Conservation (phyloP, 2,113 vertebrate genomes). For the Typhlomys cinereus region DNA sequence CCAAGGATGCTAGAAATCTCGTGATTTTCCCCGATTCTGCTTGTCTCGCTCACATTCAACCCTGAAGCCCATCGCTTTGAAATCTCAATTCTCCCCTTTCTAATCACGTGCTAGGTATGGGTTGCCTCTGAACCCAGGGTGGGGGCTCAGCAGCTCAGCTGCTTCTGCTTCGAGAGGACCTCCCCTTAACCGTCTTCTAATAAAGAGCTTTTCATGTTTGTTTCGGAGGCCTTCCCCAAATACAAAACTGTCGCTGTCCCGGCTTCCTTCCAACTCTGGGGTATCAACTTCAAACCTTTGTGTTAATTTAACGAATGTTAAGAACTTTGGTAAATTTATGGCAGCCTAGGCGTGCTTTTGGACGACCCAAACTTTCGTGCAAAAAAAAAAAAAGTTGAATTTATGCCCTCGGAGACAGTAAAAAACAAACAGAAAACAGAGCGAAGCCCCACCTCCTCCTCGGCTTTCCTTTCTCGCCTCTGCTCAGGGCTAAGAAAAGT, state of each 20-base stretch:
- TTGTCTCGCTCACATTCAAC: background rate
- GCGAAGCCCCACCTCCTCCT: background rate
- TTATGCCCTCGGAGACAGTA: background rate
- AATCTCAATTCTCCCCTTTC: background rate
- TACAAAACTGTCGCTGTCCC: slow-evolving; percentile 53
- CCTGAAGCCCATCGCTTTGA: slow-evolving; percentile 40
- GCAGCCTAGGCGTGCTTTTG: slow-evolving; percentile 27
- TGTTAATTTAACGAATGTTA: background rate
- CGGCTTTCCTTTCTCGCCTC: slow-evolving; percentile 13
- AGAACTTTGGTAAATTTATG: background rate
- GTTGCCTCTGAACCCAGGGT: background rate
- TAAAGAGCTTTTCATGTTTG: slow-evolving; percentile 59
- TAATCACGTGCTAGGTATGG: background rate
- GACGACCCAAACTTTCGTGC: slow-evolving; percentile 31
- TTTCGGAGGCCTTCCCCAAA: slow-evolving; percentile 42
- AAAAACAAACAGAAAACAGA: background rate
- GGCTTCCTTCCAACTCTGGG: slow-evolving; percentile 10
- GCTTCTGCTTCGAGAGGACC: slow-evolving; percentile 45
- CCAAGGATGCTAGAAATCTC: background rate
- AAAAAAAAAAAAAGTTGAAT: slow-evolving; percentile 16
- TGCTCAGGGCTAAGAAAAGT: slow-evolving; percentile 47
- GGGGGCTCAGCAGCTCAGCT: background rate
- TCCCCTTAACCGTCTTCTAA: slow-evolving; percentile 17
- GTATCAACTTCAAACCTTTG: slow-evolving; percentile 53
- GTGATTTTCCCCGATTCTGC: background rate